Evolutionary conservation across 2,888 invertebrate species (phyloP).

Genomic region (Mylabris sibirica): DNA sequence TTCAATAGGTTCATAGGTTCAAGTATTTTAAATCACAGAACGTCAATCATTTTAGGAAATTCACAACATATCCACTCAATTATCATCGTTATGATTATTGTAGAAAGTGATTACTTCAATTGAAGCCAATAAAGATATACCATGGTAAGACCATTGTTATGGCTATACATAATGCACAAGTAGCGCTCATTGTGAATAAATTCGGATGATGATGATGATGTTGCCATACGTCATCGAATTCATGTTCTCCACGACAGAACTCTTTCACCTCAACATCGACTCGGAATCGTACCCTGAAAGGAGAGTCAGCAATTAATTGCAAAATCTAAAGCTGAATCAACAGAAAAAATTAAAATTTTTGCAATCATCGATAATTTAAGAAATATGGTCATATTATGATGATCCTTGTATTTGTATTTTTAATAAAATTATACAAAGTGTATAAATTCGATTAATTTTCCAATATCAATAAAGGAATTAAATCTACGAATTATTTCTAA

Average conservation of each 20-base stretch:
- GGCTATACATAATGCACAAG: conserved; percentile 63
- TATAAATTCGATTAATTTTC: not conserved
- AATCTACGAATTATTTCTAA: not conserved
- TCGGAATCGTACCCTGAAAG: conserved; percentile 64
- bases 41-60: conserved; percentile 15
- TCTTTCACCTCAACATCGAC: conserved; percentile 66
- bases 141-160: conserved; percentile 64
- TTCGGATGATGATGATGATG: conserved; percentile 44
- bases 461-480: not conserved
- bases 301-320: conserved; percentile 41
- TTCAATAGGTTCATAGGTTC: conserved; percentile 29
- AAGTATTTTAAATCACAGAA: conserved; percentile 24
- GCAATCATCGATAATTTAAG: not conserved
- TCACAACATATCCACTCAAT: conserved; percentile 21
- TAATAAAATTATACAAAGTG: not conserved
- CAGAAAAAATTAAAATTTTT: not conserved
- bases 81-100: too few species aligned
- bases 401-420: too few species aligned
- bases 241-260: conserved; percentile 63
- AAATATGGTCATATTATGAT: too few species aligned
- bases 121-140: conserved; percentile 60
- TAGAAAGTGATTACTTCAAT: conserved; percentile 31
- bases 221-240: conserved; percentile 56
- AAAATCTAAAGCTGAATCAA: not conserved
- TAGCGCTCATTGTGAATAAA: conserved; percentile 62